phyloP scores from a whole-genome alignment of 2,797 vertebrate species.

The Poecilia picta region DNA sequence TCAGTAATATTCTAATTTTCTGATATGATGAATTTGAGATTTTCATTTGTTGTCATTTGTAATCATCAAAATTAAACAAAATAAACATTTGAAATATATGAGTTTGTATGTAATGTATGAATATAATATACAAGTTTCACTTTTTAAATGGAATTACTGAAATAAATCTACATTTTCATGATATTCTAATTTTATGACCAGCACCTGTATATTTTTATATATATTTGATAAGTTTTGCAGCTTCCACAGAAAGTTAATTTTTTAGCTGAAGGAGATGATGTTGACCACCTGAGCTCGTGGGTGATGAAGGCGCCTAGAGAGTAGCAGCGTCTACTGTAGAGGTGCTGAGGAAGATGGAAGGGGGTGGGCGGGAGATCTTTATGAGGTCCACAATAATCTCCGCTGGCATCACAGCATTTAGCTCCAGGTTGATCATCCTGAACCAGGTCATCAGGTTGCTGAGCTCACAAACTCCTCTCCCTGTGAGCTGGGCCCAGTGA shows the following conservation, averaged over 20 bases:
- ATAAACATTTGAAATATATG: too few species aligned
- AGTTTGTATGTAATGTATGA: too few species aligned
- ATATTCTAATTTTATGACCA: too few species aligned
- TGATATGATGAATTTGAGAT: too few species aligned
- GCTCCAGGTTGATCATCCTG: neutral
- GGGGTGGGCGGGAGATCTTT: neutral
- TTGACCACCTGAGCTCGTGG: neutral
- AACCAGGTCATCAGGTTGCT: neutral
- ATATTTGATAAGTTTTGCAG: neutral
- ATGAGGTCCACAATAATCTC: neutral
- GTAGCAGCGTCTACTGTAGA: neutral
- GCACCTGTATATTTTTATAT: too few species aligned
- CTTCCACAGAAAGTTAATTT: neutral
- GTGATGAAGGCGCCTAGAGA: neutral
- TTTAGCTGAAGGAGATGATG: neutral
- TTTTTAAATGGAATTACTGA: too few species aligned
- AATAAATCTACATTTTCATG: too few species aligned
- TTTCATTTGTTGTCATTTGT: too few species aligned
- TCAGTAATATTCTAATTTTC: too few species aligned
- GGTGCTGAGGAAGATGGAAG: neutral
- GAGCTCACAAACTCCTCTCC: neutral
- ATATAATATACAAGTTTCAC: too few species aligned
- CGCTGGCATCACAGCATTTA: neutral
- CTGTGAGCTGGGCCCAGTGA: neutral
- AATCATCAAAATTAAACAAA: too few species aligned